Base-by-base conservation (phyloP, 2,888 invertebrate species). In the Ypsolopha sequella region DNA sequence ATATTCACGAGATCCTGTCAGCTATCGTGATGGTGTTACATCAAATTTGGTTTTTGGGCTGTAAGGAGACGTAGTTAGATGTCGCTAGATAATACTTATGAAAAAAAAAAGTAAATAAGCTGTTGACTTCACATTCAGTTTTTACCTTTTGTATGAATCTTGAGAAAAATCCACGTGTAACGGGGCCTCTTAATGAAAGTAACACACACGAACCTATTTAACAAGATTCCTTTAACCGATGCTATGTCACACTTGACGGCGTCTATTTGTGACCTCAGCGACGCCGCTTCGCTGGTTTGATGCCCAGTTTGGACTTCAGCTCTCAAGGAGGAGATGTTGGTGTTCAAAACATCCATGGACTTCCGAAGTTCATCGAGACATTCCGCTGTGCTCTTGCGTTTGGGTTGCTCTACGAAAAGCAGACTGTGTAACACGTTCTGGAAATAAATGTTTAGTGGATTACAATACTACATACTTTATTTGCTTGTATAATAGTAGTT, bases 201-300 rank as follows among this genome's bases (percentile, higher is more conserved):
- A 24, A 24, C 24, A 24, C 4, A 43, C 6, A 9, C 38, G 11
- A 7, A 91, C 91, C 91, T 91, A 78, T 91, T 92, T 14, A 93
- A 78, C 46, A 93, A 71, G 51, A 93, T 88, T 51, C 93, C 92
- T 73, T 93, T 93, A 24, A 94, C 91, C 10, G 92, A 90, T 0
- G 91, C 87, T 41, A 94, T 78, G 62, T 94, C 93, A 50, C 89
- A 86, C 67, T 92, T 92, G 54, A 93, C 82, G 51, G 88, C 89
- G 57, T 88, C 88, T 8, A 93, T 76, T 62, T 92, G 91, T n/a
- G 89, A 86, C 52, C 88, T 76, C 46, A 90, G 64, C n/a, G 85
- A 80, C 39, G 66, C 73, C 51, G 73, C 73, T 14, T 62, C 61
- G 53, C 68, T 80, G 57, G 85, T 79, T 56, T 80, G 80, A 1